Evolutionary conservation across 2,113 vertebrate genomes (phyloP).

Genomic region (Propithecus coquereli): DNA sequence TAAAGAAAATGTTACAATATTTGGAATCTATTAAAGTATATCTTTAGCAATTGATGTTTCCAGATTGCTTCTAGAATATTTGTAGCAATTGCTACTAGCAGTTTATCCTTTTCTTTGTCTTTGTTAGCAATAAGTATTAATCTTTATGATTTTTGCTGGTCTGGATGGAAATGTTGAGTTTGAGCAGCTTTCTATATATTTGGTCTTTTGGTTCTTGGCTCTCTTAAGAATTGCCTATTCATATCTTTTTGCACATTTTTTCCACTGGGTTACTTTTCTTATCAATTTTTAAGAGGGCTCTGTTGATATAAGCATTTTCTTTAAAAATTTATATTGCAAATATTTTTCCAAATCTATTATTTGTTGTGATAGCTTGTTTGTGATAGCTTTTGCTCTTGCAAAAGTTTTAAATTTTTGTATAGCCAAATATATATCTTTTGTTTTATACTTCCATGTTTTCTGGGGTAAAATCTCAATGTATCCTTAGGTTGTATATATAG

Average conservation of each 20-base stretch:
- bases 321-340: not conserved
- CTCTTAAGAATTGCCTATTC: not conserved
- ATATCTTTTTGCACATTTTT: not conserved
- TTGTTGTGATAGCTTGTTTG: not conserved
- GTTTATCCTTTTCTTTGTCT: conserved; percentile 34
- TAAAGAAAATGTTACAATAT: not conserved
- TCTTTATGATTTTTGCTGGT: conserved; percentile 1
- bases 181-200: not conserved
- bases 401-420: not conserved
- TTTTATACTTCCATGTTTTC: not conserved
- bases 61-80: not conserved
- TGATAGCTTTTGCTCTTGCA: not conserved
- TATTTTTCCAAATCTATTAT: not conserved
- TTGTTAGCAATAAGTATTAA: not conserved
- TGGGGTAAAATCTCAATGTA: not conserved
- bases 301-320: not conserved
- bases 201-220: not conserved
- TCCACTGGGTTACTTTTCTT: not conserved
- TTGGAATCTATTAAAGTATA: not conserved
- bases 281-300: not conserved
- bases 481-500: not conserved
- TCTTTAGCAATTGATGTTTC: not conserved
- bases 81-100: not conserved
- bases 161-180: not conserved
- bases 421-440: not conserved